Evolutionary conservation across 2,113 vertebrate genomes (phyloP).

Genomic region (Rostratula benghalensis): DNA sequence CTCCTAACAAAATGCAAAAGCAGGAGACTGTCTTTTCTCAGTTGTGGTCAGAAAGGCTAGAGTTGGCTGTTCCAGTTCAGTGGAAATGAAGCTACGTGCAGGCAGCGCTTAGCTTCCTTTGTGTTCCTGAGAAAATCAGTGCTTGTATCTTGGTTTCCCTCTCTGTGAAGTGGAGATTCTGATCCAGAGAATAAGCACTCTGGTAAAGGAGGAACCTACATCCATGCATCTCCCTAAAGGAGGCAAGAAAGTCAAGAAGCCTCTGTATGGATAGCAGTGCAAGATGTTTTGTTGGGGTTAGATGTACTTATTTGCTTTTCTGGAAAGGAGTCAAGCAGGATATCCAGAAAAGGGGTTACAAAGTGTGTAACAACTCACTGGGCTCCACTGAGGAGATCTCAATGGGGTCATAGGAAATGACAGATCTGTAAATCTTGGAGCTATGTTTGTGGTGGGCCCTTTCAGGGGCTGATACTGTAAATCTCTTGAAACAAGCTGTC

Average conservation of each 20-base stretch:
- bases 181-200: background rate
- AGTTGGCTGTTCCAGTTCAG: background rate
- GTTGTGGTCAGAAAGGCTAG: background rate
- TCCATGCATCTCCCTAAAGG: background rate
- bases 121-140: background rate
- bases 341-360: background rate
- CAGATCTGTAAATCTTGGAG: slow-evolving; percentile 17
- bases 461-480: background rate
- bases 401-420: background rate
- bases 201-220: background rate
- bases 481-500: slow-evolving; percentile 20
- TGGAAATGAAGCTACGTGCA: background rate
- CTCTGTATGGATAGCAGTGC: background rate
- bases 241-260: background rate
- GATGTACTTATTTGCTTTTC: background rate
- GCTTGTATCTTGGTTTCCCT: background rate
- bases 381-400: background rate
- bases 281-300: background rate
- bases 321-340: background rate
- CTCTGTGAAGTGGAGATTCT: background rate
- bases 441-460: background rate
- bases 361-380: background rate
- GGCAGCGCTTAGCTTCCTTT: background rate
- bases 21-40: background rate
- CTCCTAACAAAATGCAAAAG: background rate